A percentile compares a stretch with the other conserved stretches of the same genome.
Conservation (phyloP, 2,797 vertebrate genomes). For the Harpagifer antarcticus region DNA sequence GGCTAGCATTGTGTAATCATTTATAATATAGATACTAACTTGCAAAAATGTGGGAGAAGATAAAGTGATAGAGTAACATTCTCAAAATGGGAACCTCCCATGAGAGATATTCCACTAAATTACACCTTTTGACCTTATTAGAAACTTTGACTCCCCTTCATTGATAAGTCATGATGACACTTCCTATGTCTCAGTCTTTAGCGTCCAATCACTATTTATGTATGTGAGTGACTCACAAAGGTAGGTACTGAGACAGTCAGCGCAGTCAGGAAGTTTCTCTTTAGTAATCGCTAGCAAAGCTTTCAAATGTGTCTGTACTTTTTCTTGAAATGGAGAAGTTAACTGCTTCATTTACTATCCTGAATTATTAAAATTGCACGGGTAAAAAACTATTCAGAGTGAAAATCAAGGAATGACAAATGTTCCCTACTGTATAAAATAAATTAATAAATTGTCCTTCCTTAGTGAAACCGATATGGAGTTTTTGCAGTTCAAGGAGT, state of each 20-base stretch:
- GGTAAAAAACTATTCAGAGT: neutral
- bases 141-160: neutral
- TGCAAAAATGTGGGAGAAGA: neutral
- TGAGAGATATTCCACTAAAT: neutral
- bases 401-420: neutral
- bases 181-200: neutral
- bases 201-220: constrained; percentile 11
- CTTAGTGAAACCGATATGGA: too few relatives aligned
- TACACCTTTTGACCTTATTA: neutral
- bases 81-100: neutral
- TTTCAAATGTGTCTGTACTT: neutral
- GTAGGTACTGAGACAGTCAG: neutral
- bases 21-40: neutral
- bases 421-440: neutral
- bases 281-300: neutral
- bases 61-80: too few relatives aligned
- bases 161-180: neutral
- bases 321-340: neutral
- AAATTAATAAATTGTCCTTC: too few relatives aligned
- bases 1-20: neutral
- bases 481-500: neutral
- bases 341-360: neutral
- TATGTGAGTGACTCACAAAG: neutral
- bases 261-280: neutral
- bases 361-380: neutral